phyloP scores from a whole-genome alignment of 1,140 invertebrate species.

The Nixonia krombeini region DNA sequence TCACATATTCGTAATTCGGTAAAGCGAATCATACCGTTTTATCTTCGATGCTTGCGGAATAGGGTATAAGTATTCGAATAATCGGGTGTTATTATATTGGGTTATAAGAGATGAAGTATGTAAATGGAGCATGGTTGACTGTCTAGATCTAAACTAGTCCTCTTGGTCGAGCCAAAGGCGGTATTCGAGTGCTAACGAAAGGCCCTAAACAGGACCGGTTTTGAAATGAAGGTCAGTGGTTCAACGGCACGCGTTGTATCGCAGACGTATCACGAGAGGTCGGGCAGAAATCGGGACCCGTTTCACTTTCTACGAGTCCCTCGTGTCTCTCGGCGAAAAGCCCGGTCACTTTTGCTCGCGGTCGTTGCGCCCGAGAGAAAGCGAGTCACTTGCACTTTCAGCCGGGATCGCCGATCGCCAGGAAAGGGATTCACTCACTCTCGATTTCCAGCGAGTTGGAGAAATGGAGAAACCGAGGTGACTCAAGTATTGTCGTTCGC shows the following conservation, averaged over 20 bases:
- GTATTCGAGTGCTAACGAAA: constrained; percentile 53
- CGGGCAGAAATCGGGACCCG: constrained; percentile 16
- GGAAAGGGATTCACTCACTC: constrained; percentile 37
- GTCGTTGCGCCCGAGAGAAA: constrained; percentile 53
- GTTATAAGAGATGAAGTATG: no score
- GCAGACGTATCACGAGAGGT: neutral
- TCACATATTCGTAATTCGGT: no score
- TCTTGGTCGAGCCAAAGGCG: constrained; percentile 46
- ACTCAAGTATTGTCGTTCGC: constrained; percentile 7
- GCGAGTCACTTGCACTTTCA: constrained; percentile 63
- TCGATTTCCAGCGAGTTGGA: constrained; percentile 41
- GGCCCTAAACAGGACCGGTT: constrained; percentile 67
- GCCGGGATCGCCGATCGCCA: constrained; percentile 24
- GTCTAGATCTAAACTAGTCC: constrained; percentile 43
- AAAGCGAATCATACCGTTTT: no score
- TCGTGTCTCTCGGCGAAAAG: constrained; percentile 40
- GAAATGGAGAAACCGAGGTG: constrained; percentile 50
- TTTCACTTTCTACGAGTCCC: constrained; percentile 58
- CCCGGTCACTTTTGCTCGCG: constrained; percentile 41
- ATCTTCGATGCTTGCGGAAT: no score
- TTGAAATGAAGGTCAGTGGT: constrained; percentile 70
- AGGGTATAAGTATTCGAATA: no score
- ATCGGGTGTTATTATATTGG: no score
- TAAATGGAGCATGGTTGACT: constrained; percentile 48
- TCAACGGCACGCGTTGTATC: constrained; percentile 52